These are phyloP conservation scores for Pteromalus puparum DNA, from an alignment of 1,140 invertebrate species.

Conservation along the genomic window DNA sequence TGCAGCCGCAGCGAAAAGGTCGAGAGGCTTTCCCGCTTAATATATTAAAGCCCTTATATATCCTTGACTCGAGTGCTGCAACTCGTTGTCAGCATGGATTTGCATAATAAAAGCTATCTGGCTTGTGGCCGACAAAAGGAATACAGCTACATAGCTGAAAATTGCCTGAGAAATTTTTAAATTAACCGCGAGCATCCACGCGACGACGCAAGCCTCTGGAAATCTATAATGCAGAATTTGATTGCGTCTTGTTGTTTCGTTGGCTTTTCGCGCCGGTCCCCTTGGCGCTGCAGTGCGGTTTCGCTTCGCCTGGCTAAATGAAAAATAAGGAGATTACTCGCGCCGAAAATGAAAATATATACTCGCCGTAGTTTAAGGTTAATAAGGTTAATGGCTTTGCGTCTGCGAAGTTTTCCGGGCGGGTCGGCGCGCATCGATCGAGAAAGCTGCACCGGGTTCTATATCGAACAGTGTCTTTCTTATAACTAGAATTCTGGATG, in stretches of 20 bases:
- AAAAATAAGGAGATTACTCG: constrained; percentile 40
- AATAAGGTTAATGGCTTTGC: constrained; percentile 13
- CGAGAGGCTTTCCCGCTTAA: constrained; percentile 66
- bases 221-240: constrained; percentile 40
- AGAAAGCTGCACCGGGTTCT: background rate
- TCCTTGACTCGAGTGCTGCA: constrained; percentile 43
- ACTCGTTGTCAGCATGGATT: constrained; percentile 64
- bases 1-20: background rate
- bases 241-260: background rate
- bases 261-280: no score
- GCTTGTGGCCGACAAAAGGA: constrained; percentile 58
- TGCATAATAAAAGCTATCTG: constrained; percentile 69
- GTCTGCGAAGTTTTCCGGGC: constrained; percentile 54
- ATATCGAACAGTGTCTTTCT: no score
- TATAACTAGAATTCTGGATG: no score
- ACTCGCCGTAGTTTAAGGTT: constrained; percentile 12
- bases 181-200: constrained; percentile 27
- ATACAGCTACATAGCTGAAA: constrained; percentile 25
- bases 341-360: constrained; percentile 32
- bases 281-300: no score
- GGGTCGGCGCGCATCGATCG: background rate
- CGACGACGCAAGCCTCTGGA: background rate
- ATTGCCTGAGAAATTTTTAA: constrained; percentile 45
- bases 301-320: background rate
- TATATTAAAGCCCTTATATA: constrained; percentile 69